Evolutionary conservation across 1,140 invertebrate species (phyloP).

Genomic region (Drosophila leontia): DNA sequence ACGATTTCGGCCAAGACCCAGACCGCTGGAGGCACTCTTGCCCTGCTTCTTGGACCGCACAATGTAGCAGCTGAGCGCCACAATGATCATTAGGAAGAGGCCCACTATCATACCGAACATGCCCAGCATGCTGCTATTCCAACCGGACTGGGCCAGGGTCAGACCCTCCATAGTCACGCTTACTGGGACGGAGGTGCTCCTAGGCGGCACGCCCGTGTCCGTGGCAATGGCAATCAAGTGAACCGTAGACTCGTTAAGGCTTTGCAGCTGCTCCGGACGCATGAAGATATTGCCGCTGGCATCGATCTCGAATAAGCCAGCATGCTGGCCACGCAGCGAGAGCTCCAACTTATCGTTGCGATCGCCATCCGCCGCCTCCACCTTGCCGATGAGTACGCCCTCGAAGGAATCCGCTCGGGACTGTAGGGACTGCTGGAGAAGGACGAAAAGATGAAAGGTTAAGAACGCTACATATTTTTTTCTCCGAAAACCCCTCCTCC

Average conservation of each 20-base stretch:
- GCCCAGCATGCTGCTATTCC: constrained; percentile 74
- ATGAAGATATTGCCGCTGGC: constrained; percentile 86
- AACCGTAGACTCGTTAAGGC: constrained; percentile 87
- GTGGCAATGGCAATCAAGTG: constrained; percentile 91
- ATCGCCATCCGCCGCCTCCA: constrained; percentile 93
- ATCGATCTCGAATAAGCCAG: constrained; percentile 87
- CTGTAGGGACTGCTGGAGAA: constrained; percentile 65
- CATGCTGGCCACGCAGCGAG: constrained; percentile 89
- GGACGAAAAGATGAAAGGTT: neutral
- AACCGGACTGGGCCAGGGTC: constrained; percentile 71
- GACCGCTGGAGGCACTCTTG: constrained; percentile 59
- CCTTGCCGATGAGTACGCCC: constrained; percentile 87
- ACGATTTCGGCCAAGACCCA: constrained; percentile 72
- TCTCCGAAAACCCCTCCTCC: no score
- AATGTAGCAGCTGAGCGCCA: constrained; percentile 79
- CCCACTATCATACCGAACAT: constrained; percentile 78
- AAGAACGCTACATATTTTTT: neutral
- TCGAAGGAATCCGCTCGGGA: constrained; percentile 76
- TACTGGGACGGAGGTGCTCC: constrained; percentile 81
- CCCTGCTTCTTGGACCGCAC: constrained; percentile 75
- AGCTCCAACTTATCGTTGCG: constrained; percentile 90
- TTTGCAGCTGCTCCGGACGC: constrained; percentile 78
- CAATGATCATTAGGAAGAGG: constrained; percentile 76
- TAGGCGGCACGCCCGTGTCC: constrained; percentile 87
- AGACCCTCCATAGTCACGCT: constrained; percentile 82